Evolutionary conservation across 2,888 invertebrate genomes (phyloP), one percentile per base, ranked within the genome.

Genomic region (Kryphioiulus occultus): DNA sequence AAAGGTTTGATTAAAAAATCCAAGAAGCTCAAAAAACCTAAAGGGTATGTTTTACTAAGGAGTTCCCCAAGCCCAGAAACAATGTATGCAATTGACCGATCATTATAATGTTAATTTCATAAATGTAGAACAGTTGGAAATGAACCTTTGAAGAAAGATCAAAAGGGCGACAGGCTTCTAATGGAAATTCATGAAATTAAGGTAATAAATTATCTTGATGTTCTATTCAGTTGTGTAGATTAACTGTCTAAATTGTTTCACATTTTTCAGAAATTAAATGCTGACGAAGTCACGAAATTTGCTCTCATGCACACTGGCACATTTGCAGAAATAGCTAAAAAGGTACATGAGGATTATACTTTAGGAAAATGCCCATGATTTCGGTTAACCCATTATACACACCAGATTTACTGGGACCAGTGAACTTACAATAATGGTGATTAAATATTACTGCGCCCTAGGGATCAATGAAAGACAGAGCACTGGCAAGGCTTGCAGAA

Each of bases 151-250:
- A 87, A 59, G 22, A 85, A 87, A 42, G n/a, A 47, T 17, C 12
- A 42, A 26, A 59, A 85, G 84, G 1, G 47, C 4, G 87, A 87
- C 12, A 42, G 85, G 19, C n/a, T 87, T 44, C 17, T 85, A 26
- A n/a, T 53, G 39, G 88, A 88, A 68, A 87, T 88, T 17, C 22
- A 26, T 7, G 85, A 59, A 59, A 87, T 88, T 32, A 88, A 88
- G 68, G 88, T 85, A 78, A 78, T 53, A 47, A 47, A 47, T 47
- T 7, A n/a, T n/a, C n/a, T n/a, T n/a, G n/a, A n/a, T n/a, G n/a
- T n/a, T n/a, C n/a, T n/a, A n/a, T n/a, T n/a, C n/a, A n/a, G n/a
- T n/a, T n/a, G n/a, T n/a, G n/a, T n/a, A 10, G 42, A 42, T 42
- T 42, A 15, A 26, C 44, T 22, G 4, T 42, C 39, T 15, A 85